phyloP scores from a whole-genome alignment of 2,113 vertebrate species.

The Herpailurus yagouaroundi region DNA sequence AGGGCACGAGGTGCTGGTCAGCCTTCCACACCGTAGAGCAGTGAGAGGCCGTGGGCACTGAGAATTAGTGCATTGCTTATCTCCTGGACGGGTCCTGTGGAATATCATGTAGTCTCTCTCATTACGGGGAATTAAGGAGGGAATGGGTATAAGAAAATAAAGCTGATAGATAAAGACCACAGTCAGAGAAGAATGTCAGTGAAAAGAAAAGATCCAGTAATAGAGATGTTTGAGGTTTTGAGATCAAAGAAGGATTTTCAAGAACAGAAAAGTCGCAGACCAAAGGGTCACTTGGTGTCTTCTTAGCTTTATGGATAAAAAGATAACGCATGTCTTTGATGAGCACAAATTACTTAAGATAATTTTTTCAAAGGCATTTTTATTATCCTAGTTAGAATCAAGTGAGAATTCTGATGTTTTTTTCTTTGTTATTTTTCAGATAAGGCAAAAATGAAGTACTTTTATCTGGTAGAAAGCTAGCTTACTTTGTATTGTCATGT shows the following conservation, averaged over 20 bases:
- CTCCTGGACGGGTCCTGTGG: not conserved
- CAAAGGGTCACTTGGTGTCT: not conserved
- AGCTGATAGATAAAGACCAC: not conserved
- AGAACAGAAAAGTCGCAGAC: not conserved
- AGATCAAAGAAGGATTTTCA: not conserved
- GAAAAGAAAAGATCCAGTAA: not conserved
- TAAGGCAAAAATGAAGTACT: slow-evolving; percentile 38
- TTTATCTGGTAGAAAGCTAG: slow-evolving; percentile 9
- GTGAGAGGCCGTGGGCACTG: not conserved
- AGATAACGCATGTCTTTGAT: not conserved
- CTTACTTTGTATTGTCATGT: slow-evolving; percentile 24
- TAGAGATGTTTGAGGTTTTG: not conserved
- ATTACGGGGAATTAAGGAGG: not conserved
- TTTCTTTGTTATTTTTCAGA: slow-evolving; percentile 48
- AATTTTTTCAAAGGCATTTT: slow-evolving; percentile 52
- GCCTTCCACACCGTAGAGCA: accelerated
- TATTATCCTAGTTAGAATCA: not conserved
- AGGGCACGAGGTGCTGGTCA: not conserved
- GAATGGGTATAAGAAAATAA: not conserved
- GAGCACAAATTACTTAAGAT: not conserved
- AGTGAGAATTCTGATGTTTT: slow-evolving; percentile 37
- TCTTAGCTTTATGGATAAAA: slow-evolving; percentile 23
- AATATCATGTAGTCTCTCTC: not conserved
- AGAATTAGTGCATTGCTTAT: not conserved
- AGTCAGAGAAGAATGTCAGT: not conserved